Conservation (phyloP, 2,888 invertebrate species). For the Keiferia lycopersicella region DNA sequence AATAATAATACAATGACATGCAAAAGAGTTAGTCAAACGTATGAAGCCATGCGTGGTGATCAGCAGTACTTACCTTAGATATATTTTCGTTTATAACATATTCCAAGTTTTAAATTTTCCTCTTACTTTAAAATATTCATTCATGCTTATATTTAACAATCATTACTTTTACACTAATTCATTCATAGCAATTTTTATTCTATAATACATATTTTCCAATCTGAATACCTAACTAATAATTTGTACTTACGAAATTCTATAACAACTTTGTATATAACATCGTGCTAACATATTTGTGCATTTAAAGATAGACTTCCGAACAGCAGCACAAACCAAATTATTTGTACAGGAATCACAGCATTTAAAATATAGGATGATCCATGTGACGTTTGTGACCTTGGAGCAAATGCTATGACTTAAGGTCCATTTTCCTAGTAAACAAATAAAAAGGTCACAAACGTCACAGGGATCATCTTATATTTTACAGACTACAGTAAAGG, state of each 20-base stretch:
- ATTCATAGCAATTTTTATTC: too few relatives aligned
- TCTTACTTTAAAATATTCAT: not conserved
- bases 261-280: not conserved
- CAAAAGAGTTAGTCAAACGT: not conserved
- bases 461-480: too few relatives aligned
- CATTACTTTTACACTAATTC: too few relatives aligned
- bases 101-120: not conserved
- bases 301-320: not conserved
- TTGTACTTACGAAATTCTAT: not conserved
- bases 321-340: not conserved
- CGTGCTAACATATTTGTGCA: conserved; percentile 12
- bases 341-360: not conserved
- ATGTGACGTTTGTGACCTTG: too few relatives aligned
- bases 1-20: not conserved
- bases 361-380: too few relatives aligned
- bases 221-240: too few relatives aligned
- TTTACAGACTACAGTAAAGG: too few relatives aligned
- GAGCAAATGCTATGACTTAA: too few relatives aligned
- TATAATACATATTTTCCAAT: too few relatives aligned
- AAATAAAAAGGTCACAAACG: too few relatives aligned
- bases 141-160: not conserved
- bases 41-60: conserved; percentile 11
- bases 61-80: conserved; percentile 4
- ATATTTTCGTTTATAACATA: too few relatives aligned
- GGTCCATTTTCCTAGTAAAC: too few relatives aligned